Base-by-base conservation (phyloP, 2,113 vertebrate species). In the Trogon surrucura region DNA sequence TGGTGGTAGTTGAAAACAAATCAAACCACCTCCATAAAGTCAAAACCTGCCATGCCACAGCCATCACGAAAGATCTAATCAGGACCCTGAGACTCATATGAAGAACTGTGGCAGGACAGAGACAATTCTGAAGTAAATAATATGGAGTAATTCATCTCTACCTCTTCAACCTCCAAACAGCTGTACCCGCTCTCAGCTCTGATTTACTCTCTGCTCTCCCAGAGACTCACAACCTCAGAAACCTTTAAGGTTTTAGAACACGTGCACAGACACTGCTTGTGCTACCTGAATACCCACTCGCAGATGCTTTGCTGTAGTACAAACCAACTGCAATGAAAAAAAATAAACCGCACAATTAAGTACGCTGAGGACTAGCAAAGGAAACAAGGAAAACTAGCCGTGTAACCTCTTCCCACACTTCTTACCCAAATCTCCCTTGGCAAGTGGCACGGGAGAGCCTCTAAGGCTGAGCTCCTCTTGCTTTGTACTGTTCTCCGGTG, bases 351-450 rank as follows among this genome's bases (percentile, higher is more conserved):
- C 69, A 86, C 93, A 95, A 91, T 78, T 41, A 93, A 88, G 48
- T 74, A 66, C 70, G 41, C 84, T 32, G 38, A 73, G 84, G 94
- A 45, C 84, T 62, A 93, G 92, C 80, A 94, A 94, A 96, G 93
- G 38, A 93, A 88, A 94, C 92, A 96, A 96, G 91, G 93, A 80
- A 57, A 73, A 60, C 53, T 45, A 81, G 72, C 61, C 21, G 6
- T 70, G 87, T 95, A 91, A 95, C 92, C 81, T 88, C 96, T 97
- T 97, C 96, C 95, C 95, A 96, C 96, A 95, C 66, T 96, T 93
- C 91, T 97, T 96, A 82, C 81, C 91, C 85, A 95, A 93, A 96
- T 86, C 92, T 91, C 89, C 84, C 90, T 86, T 95, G 95, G 94
- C 94, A 95, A 97, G 85, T 62, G 70, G 60, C 88, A 93, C 62